Evolutionary conservation across 1,140 invertebrate species (phyloP).

Genomic region (Lepidostoma basale): DNA sequence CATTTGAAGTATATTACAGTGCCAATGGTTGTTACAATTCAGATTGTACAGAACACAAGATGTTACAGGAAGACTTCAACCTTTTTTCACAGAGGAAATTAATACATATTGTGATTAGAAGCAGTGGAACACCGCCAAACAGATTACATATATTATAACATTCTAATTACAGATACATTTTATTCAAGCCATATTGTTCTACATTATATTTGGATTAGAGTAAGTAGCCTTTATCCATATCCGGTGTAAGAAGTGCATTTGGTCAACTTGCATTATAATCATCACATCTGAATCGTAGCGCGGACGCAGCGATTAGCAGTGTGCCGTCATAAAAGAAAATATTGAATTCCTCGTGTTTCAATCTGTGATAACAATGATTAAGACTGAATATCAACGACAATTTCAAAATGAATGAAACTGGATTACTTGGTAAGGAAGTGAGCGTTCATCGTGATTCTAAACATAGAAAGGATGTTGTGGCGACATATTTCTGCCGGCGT

Average conservation of each 20-base stretch:
- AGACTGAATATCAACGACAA: too few relatives aligned
- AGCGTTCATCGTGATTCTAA: too few relatives aligned
- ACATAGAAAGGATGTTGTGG: too few relatives aligned
- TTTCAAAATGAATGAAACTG: too few relatives aligned
- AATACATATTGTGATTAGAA: neutral
- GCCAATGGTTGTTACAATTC: slow-evolving; percentile 28
- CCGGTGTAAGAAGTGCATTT: slow-evolving; percentile 1
- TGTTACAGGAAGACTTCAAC: slow-evolving; percentile 9
- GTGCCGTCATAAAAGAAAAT: too few relatives aligned
- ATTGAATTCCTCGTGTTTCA: too few relatives aligned
- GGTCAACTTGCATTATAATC: too few relatives aligned
- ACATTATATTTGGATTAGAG: neutral
- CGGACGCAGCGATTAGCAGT: slow-evolving; percentile 14
- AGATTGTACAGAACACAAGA: neutral
- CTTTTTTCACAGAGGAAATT: neutral
- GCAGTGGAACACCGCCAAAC: neutral
- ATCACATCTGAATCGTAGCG: slow-evolving; percentile 2
- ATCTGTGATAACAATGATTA: too few relatives aligned
- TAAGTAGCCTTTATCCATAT: slow-evolving; percentile 8
- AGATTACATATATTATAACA: slow-evolving; percentile 10
- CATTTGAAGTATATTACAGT: slow-evolving; percentile 30
- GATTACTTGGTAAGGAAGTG: too few relatives aligned
- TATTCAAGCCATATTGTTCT: neutral
- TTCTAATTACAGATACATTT: neutral
- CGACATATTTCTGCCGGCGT: too few relatives aligned